Evolutionary conservation across 2,113 vertebrate species (phyloP).

Genomic region (Apodemus sylvaticus): DNA sequence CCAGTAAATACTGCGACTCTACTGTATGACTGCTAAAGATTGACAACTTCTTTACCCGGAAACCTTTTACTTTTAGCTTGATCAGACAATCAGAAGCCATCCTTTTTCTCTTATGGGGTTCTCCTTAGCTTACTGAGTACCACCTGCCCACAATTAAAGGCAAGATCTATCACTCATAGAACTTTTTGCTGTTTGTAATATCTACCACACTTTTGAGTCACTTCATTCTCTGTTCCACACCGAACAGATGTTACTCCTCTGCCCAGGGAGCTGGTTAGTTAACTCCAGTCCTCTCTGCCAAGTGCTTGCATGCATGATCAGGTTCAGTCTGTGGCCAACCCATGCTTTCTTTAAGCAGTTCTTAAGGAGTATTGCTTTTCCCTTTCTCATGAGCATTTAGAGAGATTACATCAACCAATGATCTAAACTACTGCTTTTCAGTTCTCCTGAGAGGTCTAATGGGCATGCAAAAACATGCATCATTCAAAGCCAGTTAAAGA

Average conservation of each 20-base stretch:
- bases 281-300: background rate
- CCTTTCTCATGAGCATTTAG: background rate
- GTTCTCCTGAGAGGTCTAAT: background rate
- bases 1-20: accelerated
- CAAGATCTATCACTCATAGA: no score
- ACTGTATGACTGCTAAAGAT: background rate
- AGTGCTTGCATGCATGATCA: background rate
- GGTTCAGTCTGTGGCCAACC: background rate
- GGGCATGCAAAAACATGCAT: background rate
- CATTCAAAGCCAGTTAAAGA: background rate
- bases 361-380: background rate
- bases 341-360: background rate
- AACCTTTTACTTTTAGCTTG: background rate
- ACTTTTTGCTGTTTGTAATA: background rate
- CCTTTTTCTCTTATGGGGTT: background rate
- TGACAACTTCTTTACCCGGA: background rate
- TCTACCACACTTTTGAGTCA: background rate
- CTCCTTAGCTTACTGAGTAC: background rate
- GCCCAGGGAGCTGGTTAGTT: background rate
- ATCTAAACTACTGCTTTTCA: background rate
- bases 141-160: background rate
- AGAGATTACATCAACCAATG: background rate
- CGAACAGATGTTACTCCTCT: background rate
- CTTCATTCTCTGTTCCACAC: background rate
- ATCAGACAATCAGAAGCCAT: background rate